Conservation (phyloP, 2,797 vertebrate species). For the Heteromormyrus szaboi region DNA sequence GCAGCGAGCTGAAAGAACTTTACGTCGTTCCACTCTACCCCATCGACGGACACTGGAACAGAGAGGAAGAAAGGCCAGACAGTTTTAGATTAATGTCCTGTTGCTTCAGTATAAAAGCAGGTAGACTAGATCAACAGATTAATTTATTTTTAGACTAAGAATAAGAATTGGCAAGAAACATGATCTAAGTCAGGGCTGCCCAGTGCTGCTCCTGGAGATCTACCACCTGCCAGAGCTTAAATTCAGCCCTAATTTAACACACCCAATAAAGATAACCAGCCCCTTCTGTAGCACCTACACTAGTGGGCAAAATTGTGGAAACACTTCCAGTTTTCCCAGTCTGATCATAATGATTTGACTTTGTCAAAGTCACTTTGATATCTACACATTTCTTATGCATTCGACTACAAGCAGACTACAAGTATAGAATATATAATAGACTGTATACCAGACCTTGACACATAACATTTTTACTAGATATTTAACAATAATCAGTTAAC, state of each 20-base stretch:
- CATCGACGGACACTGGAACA: constrained; percentile 76
- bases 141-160: background rate
- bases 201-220: background rate
- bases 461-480: background rate
- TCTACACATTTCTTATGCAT: background rate
- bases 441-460: background rate
- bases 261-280: background rate
- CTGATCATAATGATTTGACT: background rate
- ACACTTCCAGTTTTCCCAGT: background rate
- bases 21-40: constrained; percentile 86
- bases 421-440: background rate
- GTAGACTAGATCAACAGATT: background rate
- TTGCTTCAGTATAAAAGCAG: background rate
- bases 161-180: background rate
- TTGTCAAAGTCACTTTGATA: background rate
- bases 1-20: constrained; percentile 93
- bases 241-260: background rate
- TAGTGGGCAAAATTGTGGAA: background rate
- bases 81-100: background rate
- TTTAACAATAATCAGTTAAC: background rate
- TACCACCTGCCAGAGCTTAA: background rate
- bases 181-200: background rate
- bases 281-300: background rate
- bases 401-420: background rate
- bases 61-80: background rate